Conservation (phyloP, 92 coral and sea anemone species). For the Epizoanthus fatuus region DNA sequence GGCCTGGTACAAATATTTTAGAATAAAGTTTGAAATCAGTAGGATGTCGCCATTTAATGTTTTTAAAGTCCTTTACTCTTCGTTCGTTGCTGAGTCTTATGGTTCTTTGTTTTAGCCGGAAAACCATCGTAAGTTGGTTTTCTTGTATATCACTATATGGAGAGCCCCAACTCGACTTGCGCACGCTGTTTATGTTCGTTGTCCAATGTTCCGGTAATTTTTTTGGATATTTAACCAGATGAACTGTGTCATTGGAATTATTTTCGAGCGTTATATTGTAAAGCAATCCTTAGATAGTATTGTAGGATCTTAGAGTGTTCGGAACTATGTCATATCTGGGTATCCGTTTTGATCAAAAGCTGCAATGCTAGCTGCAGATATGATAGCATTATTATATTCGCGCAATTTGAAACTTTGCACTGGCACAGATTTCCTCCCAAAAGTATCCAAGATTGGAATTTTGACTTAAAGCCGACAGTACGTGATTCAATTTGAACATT, state of each 20-base stretch:
- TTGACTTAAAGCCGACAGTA: neutral
- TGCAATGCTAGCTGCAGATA: too few species aligned
- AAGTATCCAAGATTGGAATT: neutral
- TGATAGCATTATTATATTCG: neutral
- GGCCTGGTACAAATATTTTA: neutral
- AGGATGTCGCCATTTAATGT: too few species aligned
- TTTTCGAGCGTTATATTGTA: neutral
- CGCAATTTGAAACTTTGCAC: neutral
- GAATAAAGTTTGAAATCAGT: neutral
- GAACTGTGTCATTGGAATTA: neutral
- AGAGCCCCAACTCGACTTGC: too few species aligned
- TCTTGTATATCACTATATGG: too few species aligned
- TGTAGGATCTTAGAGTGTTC: too few species aligned
- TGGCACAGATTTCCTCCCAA: neutral
- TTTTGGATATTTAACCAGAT: too few species aligned
- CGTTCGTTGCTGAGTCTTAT: too few species aligned
- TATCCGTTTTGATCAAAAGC: too few species aligned
- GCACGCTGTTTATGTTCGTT: too few species aligned
- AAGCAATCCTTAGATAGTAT: neutral
- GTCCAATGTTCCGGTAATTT: too few species aligned
- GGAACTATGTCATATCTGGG: too few species aligned
- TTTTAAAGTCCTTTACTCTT: too few species aligned
- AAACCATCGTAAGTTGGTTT: neutral
- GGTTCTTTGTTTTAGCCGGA: neutral
- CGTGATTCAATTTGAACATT: constrained; percentile 22